phyloP scores from a whole-genome alignment of 2,113 vertebrate species.

The Microcebus jonahi region DNA sequence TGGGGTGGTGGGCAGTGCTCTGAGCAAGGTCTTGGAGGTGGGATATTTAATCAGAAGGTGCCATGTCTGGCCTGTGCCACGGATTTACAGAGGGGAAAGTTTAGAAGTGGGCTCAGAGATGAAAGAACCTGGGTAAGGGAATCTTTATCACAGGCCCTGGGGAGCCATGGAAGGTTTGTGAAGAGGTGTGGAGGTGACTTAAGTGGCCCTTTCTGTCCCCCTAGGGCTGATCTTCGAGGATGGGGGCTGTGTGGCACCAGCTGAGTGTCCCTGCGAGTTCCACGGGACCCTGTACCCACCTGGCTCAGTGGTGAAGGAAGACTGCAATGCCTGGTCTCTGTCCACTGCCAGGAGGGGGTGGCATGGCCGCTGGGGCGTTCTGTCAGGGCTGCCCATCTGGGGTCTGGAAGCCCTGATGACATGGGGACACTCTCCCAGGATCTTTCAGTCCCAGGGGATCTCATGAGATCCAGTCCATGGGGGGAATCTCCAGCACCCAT shows the following conservation, averaged over 20 bases:
- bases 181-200: neutral
- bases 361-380: neutral
- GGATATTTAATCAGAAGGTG: neutral
- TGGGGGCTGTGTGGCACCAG: slow-evolving; percentile 89
- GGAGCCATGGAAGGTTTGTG: neutral
- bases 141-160: neutral
- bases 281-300: slow-evolving; percentile 88
- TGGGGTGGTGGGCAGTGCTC: neutral
- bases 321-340: slow-evolving; percentile 95
- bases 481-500: neutral
- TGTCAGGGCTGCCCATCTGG: neutral
- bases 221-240: slow-evolving; percentile 94
- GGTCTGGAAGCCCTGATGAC: neutral
- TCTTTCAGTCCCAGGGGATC: neutral
- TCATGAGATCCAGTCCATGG: neutral
- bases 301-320: slow-evolving; percentile 92
- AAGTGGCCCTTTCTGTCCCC: neutral
- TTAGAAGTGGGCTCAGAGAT: neutral
- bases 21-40: neutral
- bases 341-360: neutral
- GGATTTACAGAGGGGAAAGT: neutral
- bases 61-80: neutral
- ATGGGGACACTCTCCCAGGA: neutral
- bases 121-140: neutral
- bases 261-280: slow-evolving; percentile 95